Base-by-base conservation (phyloP, 2,797 vertebrate species). In the Chelon labrosus region DNA sequence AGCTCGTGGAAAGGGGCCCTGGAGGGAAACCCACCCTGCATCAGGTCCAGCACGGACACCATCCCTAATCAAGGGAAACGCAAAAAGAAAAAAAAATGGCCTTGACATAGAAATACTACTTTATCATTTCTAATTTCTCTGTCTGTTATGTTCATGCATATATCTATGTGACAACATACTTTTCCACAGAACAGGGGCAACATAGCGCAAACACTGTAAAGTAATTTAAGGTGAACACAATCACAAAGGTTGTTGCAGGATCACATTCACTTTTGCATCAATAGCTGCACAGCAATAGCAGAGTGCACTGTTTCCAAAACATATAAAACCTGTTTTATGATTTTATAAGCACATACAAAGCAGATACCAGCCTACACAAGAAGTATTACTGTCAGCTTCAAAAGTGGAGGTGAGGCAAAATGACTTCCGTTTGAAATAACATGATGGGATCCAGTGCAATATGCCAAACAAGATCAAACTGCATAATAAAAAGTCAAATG, bases 21-120 rank as follows among this genome's bases (percentile, higher is more conserved):
- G 20, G 98, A 99, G 2, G 98, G 98, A 81, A 99, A 99, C 11
- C 98, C 98, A 0, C 98, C 98, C 88, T 99, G 98, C 98, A 99
- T 99, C 84, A 99, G 92, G 90, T 99, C 98, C 93, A 99, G 87
- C 79, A 99, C 98, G 0, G 98, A 98, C 79, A 99, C 98, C 98
- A 99, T 99, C 31, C 98, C 98, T 99, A 82, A 35, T 14, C 12
- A 53, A 39, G 17, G 52, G 1, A 64, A 77, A 65, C 31, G 67
- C 13, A 75, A 1, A 70, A 4, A 31, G 2, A 62, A 31, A 51
- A 44, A 14, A 22, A 22, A 7, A 12, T 9, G 5, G 25, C 12
- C 6, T 20, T 44, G 19, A 51, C 11, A 39, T 2, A 38, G 38
- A 39, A 39, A 39, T 39, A 6, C 11, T 39, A 12, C 10, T 39